Conservation (phyloP, 1,140 invertebrate genomes). For the Euwallacea similis region DNA sequence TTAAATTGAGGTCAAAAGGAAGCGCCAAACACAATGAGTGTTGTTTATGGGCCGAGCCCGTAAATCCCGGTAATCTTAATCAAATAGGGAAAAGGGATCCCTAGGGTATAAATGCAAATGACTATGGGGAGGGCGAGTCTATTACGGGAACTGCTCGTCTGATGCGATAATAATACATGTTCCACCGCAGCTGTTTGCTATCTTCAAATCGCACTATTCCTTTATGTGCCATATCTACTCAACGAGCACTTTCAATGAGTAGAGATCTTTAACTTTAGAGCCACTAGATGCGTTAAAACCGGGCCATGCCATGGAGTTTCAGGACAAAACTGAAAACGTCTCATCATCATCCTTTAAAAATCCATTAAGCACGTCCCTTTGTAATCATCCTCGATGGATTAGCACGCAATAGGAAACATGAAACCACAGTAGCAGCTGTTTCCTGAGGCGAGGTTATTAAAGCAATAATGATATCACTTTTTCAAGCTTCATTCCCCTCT, state of each 20-base stretch:
- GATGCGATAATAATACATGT: constrained; percentile 37
- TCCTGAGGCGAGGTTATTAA: not conserved
- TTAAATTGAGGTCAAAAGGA: constrained; percentile 29
- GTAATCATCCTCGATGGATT: not conserved
- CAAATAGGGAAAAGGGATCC: constrained; percentile 20
- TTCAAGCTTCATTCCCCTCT: not conserved
- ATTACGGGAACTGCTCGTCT: constrained; percentile 26
- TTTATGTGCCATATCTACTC: constrained; percentile 16
- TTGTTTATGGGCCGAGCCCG: constrained; percentile 23
- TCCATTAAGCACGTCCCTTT: too few species aligned
- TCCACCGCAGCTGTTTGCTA: constrained; percentile 32
- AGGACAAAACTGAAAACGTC: not conserved
- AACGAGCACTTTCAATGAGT: not conserved
- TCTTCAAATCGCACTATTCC: constrained; percentile 29
- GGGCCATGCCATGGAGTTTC: not conserved
- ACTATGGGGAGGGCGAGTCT: constrained; percentile 29
- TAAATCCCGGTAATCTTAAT: constrained; percentile 32
- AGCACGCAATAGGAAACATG: not conserved
- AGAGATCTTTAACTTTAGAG: not conserved
- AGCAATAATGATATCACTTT: constrained; percentile 1
- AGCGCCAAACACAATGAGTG: constrained; percentile 26
- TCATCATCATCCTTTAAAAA: not conserved
- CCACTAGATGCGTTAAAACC: too few species aligned
- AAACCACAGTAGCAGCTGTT: not conserved
- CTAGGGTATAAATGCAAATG: constrained; percentile 27